These are phyloP conservation scores for Pandemis cinnamomeana DNA, from an alignment of 2,888 invertebrate genomes.

Conservation along the genomic window DNA sequence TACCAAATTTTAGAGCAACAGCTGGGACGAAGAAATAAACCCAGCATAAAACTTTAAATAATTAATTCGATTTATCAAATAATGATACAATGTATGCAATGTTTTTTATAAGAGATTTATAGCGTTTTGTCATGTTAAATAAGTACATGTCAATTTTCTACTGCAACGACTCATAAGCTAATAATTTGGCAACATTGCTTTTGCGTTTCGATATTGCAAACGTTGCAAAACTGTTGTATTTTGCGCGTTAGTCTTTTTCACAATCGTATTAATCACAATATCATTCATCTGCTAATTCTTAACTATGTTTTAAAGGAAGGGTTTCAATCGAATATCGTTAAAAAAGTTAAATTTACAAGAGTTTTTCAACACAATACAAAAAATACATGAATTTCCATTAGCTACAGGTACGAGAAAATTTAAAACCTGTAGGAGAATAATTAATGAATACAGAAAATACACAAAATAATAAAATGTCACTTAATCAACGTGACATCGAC, in stretches of 20 bases:
- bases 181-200: not conserved
- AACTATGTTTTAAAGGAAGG: too few species aligned
- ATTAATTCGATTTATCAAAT: not conserved
- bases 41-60: not conserved
- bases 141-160: not conserved
- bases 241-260: not conserved
- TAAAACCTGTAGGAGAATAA: not conserved
- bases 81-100: not conserved
- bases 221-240: not conserved
- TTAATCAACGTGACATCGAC: constrained; percentile 41
- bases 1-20: not conserved
- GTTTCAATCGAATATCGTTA: too few species aligned
- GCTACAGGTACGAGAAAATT: not conserved
- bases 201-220: constrained; percentile 32
- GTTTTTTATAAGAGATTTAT: too few species aligned
- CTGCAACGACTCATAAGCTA: not conserved
- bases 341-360: too few species aligned
- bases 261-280: not conserved
- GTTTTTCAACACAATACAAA: too few species aligned
- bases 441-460: not conserved
- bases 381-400: too few species aligned
- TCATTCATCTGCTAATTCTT: too few species aligned
- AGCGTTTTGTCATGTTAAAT: too few species aligned
- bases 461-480: constrained; percentile 44
- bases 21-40: too few species aligned